Percentiles rank a stretch among this genome's conserved stretches.
phyloP scores from a whole-genome alignment of 2,113 vertebrate genomes.

The Nothoprocta perdicaria region DNA sequence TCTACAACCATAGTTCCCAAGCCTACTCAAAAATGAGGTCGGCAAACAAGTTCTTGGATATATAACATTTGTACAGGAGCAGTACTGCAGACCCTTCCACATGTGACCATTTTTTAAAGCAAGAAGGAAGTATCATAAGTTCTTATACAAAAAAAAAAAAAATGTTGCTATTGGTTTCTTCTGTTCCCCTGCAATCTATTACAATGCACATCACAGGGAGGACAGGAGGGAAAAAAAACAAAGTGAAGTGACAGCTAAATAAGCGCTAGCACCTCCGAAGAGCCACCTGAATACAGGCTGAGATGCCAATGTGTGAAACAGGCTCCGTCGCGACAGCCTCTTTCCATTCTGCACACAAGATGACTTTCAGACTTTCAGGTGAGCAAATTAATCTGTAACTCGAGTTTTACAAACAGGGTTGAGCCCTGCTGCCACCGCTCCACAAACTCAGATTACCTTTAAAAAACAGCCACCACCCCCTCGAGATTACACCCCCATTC shows the following conservation, averaged over 20 bases:
- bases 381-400: neutral
- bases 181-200: neutral
- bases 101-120: neutral
- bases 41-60: neutral
- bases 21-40: neutral
- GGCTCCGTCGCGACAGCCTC: neutral
- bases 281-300: neutral
- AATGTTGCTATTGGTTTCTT: neutral
- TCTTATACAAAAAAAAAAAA: neutral
- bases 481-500: neutral
- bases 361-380: neutral
- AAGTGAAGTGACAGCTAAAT: neutral
- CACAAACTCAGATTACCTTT: neutral
- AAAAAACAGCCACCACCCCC: neutral
- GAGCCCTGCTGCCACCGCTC: neutral
- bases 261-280: neutral
- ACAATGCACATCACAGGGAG: neutral
- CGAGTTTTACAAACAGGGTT: neutral
- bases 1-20: neutral
- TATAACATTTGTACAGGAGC: neutral
- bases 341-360: neutral
- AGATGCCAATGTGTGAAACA: neutral
- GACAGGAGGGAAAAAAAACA: neutral
- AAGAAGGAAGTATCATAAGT: neutral
- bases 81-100: too few species aligned